These are phyloP conservation scores for Cettia cetti DNA, from an alignment of 2,113 vertebrate species.

Conservation along the genomic window DNA sequence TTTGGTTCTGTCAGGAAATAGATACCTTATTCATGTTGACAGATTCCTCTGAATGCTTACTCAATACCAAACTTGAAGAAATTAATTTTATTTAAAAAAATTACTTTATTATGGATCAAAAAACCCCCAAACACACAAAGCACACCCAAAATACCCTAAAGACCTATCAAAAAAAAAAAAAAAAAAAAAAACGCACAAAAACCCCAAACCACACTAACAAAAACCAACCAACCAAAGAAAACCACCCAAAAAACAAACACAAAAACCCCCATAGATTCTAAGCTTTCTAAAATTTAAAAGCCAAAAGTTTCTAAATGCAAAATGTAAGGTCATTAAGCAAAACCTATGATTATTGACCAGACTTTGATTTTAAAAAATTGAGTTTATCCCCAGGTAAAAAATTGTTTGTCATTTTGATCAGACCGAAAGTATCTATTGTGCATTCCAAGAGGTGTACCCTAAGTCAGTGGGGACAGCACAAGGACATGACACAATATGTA, in stretches of 20 bases:
- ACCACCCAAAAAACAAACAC: not conserved
- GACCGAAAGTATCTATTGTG: not conserved
- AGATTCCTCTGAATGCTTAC: not conserved
- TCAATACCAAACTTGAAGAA: not conserved
- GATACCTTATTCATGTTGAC: not conserved
- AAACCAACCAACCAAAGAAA: not conserved
- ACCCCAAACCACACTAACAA: not conserved
- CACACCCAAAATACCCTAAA: not conserved
- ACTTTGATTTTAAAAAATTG: not conserved
- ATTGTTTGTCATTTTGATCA: not conserved
- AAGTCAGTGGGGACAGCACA: rapidly evolving
- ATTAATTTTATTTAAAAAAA: not conserved
- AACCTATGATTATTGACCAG: not conserved
- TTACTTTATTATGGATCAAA: not conserved
- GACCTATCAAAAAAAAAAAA: too few relatives aligned
- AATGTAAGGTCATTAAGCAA: not conserved
- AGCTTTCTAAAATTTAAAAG: not conserved
- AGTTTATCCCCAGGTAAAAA: not conserved
- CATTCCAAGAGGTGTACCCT: not conserved
- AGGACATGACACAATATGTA: not conserved
- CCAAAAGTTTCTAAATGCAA: not conserved
- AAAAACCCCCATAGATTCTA: not conserved
- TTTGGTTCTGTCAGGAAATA: not conserved
- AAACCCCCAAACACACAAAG: rapidly evolving
- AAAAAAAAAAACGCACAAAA: too few relatives aligned